Evolutionary conservation across 2,113 vertebrate genomes (phyloP).

Genomic region (Sprattus sprattus): DNA sequence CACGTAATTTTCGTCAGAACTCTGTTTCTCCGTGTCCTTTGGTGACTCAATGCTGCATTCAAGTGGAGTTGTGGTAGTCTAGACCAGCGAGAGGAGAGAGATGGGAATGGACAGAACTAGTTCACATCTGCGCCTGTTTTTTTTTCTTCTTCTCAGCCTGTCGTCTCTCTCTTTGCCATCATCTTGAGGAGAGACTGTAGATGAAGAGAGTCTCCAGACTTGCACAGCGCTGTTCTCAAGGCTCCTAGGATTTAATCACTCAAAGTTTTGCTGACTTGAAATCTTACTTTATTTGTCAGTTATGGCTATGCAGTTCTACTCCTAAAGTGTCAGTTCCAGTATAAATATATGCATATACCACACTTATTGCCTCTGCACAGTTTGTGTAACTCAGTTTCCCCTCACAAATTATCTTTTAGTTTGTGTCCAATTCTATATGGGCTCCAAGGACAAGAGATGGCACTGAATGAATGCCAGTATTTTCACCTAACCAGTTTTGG

Average conservation of each 20-base stretch:
- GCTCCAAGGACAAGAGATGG: neutral
- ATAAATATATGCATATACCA: neutral
- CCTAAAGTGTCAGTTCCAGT: neutral
- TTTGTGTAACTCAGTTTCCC: neutral
- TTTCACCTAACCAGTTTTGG: too few species aligned
- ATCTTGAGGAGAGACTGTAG: neutral
- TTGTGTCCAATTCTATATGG: neutral
- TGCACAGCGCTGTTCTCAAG: neutral
- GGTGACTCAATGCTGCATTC: constrained; percentile 27
- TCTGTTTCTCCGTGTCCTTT: constrained; percentile 60
- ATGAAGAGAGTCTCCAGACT: neutral
- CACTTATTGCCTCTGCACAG: neutral
- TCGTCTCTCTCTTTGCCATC: neutral
- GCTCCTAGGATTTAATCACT: neutral
- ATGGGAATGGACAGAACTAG: constrained; percentile 34
- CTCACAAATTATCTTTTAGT: neutral
- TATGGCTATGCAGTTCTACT: neutral
- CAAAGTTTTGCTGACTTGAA: neutral
- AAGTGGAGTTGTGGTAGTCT: constrained; percentile 49
- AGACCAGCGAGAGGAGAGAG: neutral
- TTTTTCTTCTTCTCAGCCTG: neutral
- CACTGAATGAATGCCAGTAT: too few species aligned
- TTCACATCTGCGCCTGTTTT: constrained; percentile 1
- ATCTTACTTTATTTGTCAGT: neutral
- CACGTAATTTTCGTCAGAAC: constrained; percentile 57